Percentiles rank a stretch among this genome's conserved stretches.
Conservation (phyloP, 2,888 invertebrate genomes). For the Gari tellinella region DNA sequence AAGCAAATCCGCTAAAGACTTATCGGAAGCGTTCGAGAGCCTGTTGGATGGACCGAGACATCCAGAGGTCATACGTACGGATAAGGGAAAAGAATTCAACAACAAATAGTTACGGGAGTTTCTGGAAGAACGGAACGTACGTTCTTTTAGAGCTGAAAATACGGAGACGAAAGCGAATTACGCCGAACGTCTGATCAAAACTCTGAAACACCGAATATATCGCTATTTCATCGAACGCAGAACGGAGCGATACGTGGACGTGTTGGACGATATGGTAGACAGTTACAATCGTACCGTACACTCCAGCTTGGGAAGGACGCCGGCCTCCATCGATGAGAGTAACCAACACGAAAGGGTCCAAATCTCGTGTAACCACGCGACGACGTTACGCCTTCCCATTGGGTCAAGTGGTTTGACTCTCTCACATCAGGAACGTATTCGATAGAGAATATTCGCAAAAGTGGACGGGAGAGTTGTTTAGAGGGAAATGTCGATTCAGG, state of each 20-base stretch:
- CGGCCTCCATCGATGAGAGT: conserved; percentile 13
- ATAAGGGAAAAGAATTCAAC: conserved; percentile 28
- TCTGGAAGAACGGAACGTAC: conserved; percentile 6
- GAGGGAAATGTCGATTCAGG: too few relatives aligned
- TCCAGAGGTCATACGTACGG: conserved; percentile 30
- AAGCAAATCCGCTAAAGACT: conserved; percentile 36
- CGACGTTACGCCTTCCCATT: conserved; percentile 13
- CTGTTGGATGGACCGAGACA: conserved; percentile 9
- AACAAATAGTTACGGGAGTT: conserved; percentile 17
- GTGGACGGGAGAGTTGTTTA: too few relatives aligned
- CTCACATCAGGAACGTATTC: too few relatives aligned
- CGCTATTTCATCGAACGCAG: conserved; percentile 22
- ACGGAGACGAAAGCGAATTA: conserved; percentile 36
- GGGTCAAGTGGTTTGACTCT: conserved; percentile 30
- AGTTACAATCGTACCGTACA: conserved; percentile 42
- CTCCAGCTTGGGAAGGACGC: conserved; percentile 15
- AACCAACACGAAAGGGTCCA: conserved; percentile 15
- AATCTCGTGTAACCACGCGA: neutral
- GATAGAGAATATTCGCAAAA: too few relatives aligned
- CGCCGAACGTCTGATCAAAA: conserved; percentile 34
- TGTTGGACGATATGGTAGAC: conserved; percentile 15
- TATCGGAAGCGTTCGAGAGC: conserved; percentile 30
- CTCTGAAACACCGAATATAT: conserved; percentile 15
- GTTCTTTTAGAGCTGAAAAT: conserved; percentile 23
- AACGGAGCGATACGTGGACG: conserved; percentile 21